Conservation (phyloP, 2,797 vertebrate genomes). For the Brachyalestes nurse region DNA sequence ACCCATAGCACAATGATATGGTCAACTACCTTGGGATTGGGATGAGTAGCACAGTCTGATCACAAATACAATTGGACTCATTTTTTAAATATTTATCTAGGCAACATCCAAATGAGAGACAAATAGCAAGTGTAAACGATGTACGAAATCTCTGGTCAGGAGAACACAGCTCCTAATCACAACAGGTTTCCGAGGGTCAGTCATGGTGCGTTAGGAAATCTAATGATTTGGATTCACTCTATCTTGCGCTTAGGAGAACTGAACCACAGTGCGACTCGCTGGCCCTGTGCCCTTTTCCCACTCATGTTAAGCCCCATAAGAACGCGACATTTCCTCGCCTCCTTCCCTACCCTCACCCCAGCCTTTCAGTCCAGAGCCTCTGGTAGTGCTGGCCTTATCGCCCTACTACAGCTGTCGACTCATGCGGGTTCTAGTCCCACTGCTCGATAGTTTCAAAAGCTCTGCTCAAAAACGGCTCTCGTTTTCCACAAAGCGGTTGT, state of each 20-base stretch:
- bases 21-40: no score
- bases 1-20: no score
- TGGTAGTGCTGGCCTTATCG: conserved; percentile 4
- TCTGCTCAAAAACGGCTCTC: neutral
- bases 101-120: neutral
- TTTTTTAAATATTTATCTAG: neutral
- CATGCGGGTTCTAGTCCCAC: neutral
- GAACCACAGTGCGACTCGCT: neutral
- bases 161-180: neutral
- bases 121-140: neutral
- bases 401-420: conserved; percentile 12
- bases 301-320: conserved; percentile 9
- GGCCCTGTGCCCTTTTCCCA: conserved; percentile 7
- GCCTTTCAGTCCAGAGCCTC: conserved; percentile 8
- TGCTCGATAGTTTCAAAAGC: conserved; percentile 10
- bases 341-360: neutral
- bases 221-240: neutral
- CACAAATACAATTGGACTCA: no score
- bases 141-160: neutral
- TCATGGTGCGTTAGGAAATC: neutral
- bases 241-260: neutral
- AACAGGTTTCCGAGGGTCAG: neutral
- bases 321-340: neutral
- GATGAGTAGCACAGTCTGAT: no score
- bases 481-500: neutral